These are phyloP conservation scores for Gila robusta DNA, from an alignment of 2,797 vertebrate species.

Conservation along the genomic window DNA sequence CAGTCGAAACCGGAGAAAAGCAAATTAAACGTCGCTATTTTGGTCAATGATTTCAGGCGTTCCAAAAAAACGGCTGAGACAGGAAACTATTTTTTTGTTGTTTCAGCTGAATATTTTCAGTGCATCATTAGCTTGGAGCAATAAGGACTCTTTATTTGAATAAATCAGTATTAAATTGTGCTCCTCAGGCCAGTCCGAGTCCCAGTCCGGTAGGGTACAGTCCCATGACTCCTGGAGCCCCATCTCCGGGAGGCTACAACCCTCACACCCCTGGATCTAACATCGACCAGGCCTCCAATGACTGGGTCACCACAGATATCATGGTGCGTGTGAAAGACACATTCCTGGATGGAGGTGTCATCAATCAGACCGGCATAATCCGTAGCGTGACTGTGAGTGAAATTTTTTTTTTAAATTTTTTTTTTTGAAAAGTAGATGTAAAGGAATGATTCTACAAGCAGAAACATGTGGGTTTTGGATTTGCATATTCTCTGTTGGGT, in stretches of 20 bases:
- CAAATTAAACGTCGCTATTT: not conserved
- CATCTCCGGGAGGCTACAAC: conserved; percentile 94
- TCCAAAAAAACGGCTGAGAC: not conserved
- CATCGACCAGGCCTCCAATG: conserved; percentile 91
- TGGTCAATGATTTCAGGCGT: not conserved
- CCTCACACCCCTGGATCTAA: conserved; percentile 94
- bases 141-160: not conserved
- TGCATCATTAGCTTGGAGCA: not conserved
- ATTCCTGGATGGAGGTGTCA: conserved; percentile 87
- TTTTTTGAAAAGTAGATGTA: not conserved
- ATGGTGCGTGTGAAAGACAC: conserved; percentile 92
- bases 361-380: conserved; percentile 88
- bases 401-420: no score
- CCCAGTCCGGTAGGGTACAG: conserved; percentile 94
- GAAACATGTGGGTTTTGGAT: not conserved
- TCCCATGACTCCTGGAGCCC: conserved; percentile 94
- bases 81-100: not conserved
- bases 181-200: conserved; percentile 88
- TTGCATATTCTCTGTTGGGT: not conserved
- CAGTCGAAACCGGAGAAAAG: not conserved
- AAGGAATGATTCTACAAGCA: not conserved
- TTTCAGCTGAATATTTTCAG: not conserved
- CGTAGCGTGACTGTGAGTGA: conserved; percentile 87
- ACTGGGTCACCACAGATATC: conserved; percentile 97
- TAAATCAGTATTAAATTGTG: not conserved